Evolutionary conservation across 2,113 vertebrate genomes (phyloP), one percentile per base, ranked within the genome.

Genomic region (Xyrauchen texanus): DNA sequence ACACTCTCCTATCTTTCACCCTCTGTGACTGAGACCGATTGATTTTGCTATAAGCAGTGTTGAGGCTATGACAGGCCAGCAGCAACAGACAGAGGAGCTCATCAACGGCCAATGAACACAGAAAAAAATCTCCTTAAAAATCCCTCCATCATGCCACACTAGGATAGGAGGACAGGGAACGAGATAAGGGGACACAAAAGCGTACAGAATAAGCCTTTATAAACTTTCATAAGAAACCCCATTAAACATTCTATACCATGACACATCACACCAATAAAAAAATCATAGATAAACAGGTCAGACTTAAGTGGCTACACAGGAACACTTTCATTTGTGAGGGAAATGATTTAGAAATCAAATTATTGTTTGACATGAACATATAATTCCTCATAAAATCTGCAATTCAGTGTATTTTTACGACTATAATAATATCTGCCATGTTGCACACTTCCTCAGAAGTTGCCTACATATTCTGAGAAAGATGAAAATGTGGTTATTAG

Each of bases 11-110:
- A 65, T 81, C 77, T 70, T 81, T 86, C 83, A 68, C 75, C 67
- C 74, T 78, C 46, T 61, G 72, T 80, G 78, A 61, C 83, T 85
- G 84, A 79, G 86, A 87, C 86, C 88, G 87, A 94, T 93, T 94
- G 93, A 94, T 93, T 93, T 93, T 93, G 91, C 91, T 92, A 93
- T 94, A 93, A 93, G 90, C 89, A 84, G 87, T 84, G 90, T 90
- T 92, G 90, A 83, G 90, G 89, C 90, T 93, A 90, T 90, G 90
- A 93, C 91, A 92, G 91, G 91, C 89, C 92, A 93, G 89, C 80
- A 81, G 87, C 92, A 88, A 88, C 89, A 89, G 90, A 93, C 91
- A 93, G 91, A 93, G 88, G 90, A 93, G 91, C 92, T 93, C 92
- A 93, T 93, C 91, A 92, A 92, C 84, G 86, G 68, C 88, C 90